Evolutionary conservation across 2,797 vertebrate species (phyloP).

Genomic region (Dicrostonyx torquatus): DNA sequence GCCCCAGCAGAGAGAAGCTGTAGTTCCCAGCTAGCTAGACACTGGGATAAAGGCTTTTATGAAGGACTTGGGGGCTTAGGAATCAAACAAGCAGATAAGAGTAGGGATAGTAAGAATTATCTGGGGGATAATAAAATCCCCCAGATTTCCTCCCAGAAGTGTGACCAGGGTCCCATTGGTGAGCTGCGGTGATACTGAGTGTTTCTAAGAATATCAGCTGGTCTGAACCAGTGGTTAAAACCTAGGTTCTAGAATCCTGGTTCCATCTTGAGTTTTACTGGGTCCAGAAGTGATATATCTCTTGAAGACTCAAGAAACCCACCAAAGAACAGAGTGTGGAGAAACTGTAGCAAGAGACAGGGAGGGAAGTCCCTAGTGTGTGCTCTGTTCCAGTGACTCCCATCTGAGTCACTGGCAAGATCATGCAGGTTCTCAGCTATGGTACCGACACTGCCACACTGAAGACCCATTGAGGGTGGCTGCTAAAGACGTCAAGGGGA

Average conservation of each 20-base stretch:
- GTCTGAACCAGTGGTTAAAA: not conserved
- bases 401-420: not conserved
- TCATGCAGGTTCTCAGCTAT: not conserved
- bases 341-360: not conserved
- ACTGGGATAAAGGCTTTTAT: not conserved
- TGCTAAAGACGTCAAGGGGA: not conserved
- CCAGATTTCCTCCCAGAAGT: not conserved
- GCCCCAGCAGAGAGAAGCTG: not conserved
- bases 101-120: not conserved
- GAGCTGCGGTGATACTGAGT: not conserved
- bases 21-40: not conserved
- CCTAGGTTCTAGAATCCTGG: not conserved
- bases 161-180: not conserved
- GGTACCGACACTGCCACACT: rapidly evolving
- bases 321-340: not conserved
- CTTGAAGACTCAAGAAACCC: not conserved
- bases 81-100: not conserved
- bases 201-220: not conserved
- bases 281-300: not conserved
- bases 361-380: not conserved
- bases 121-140: no score
- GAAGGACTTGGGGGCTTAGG: not conserved
- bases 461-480: not conserved
- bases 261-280: not conserved
- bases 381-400: not conserved